A percentile compares a stretch with the other conserved stretches of the same genome.
phyloP scores from a whole-genome alignment of 2,888 invertebrate genomes.

The Isoperla grammatica region DNA sequence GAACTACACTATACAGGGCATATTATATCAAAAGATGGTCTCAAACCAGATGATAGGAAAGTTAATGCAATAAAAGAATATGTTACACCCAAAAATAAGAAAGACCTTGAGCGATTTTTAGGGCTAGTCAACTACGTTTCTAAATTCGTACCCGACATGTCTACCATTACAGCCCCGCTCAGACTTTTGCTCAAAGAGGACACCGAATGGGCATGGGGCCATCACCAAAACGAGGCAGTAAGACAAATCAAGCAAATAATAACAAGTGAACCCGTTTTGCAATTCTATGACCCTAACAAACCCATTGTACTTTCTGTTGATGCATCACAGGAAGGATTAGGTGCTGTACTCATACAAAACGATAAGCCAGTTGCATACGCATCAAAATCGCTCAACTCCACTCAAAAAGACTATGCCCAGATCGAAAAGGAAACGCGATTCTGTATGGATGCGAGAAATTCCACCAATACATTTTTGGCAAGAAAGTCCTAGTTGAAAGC shows the following conservation, averaged over 20 bases:
- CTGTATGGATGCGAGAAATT: constrained; percentile 32
- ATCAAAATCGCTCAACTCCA: constrained; percentile 33
- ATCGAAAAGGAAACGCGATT: constrained; percentile 31
- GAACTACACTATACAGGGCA: constrained; percentile 19
- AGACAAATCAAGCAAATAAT: too few species aligned
- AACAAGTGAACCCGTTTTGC: not conserved
- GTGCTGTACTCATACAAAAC: not conserved
- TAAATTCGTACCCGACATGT: constrained; percentile 35
- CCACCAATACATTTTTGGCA: constrained; percentile 34
- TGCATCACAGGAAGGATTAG: constrained; percentile 7
- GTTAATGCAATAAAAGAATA: not conserved
- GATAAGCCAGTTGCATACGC: constrained; percentile 27
- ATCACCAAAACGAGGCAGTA: constrained; percentile 3
- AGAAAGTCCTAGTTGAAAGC: constrained; percentile 33
- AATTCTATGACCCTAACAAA: not conserved
- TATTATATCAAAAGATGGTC: constrained; percentile 3
- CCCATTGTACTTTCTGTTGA: not conserved
- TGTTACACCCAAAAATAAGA: constrained; percentile 31
- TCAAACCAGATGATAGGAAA: constrained; percentile 1
- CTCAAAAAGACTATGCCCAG: constrained; percentile 34
- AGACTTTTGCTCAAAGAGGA: constrained; percentile 28
- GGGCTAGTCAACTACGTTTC: constrained; percentile 36
- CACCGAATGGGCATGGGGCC: constrained; percentile 22
- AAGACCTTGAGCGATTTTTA: constrained; percentile 35
- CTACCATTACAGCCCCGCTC: constrained; percentile 31